Evolutionary conservation across 2,113 vertebrate genomes (phyloP).

Genomic region (Ammodytes marinus): DNA sequence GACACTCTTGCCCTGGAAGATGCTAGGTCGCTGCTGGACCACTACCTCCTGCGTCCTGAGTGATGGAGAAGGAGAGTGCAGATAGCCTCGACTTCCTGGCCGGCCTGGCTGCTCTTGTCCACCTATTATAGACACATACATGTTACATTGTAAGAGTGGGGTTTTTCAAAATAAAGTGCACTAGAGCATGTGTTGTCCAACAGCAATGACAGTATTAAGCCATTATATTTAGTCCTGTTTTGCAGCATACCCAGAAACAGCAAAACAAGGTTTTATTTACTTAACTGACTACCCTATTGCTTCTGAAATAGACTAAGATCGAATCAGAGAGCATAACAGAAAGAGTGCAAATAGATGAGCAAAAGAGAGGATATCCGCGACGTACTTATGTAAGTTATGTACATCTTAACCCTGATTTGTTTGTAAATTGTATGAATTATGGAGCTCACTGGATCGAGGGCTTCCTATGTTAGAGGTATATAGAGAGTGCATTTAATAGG

Average conservation of each 20-base stretch:
- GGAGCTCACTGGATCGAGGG: neutral
- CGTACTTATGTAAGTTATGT: neutral
- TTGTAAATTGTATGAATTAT: no score
- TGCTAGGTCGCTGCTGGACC: constrained; percentile 95
- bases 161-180: constrained; percentile 5
- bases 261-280: neutral
- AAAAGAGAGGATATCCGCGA: neutral
- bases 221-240: neutral
- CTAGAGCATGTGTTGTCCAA: neutral
- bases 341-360: neutral
- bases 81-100: constrained; percentile 92
- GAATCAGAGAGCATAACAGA: no score
- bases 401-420: no score
- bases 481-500: neutral
- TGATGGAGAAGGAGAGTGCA: constrained; percentile 93
- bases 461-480: neutral
- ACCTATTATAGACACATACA: constrained; percentile 43
- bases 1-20: constrained; percentile 97
- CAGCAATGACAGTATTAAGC: neutral
- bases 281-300: neutral
- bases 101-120: constrained; percentile 89
- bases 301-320: no score
- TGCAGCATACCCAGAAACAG: neutral
- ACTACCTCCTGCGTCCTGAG: constrained; percentile 92
- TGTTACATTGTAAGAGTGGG: neutral